Percentiles rank a stretch among this genome's conserved stretches.
Conservation (phyloP, 1,140 invertebrate species). For the Thrips palmi region DNA sequence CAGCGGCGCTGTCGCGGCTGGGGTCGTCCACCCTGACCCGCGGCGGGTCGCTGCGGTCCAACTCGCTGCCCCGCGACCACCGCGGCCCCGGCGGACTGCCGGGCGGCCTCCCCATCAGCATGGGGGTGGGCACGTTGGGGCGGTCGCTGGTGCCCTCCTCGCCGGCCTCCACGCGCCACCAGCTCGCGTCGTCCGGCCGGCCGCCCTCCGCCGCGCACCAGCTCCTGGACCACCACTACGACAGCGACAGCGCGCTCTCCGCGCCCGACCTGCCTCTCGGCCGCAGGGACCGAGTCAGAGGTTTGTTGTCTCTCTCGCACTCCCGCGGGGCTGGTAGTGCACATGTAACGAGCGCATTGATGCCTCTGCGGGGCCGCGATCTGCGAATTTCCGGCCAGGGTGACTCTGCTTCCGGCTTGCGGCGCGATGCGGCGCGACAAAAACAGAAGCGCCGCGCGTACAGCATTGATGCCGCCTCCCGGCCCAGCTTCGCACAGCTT, state of each 20-base stretch:
- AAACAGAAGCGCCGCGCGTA: no score
- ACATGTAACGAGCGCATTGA: no score
- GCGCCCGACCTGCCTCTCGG: conserved; percentile 59
- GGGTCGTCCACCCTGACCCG: conserved; percentile 1
- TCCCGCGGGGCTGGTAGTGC: no score
- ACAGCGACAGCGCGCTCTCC: conserved; percentile 62
- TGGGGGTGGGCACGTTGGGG: no score
- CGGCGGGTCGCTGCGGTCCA: conserved; percentile 25
- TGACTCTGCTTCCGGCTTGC: no score
- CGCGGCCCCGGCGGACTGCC: conserved; percentile 29
- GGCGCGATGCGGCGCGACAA: no score
- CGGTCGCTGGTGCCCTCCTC: conserved; percentile 13
- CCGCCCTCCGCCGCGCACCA: background rate
- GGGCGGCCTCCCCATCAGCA: background rate
- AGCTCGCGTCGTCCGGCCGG: conserved; percentile 2
- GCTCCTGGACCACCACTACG: conserved; percentile 44
- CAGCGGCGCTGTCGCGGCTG: no score
- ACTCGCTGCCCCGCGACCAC: conserved; percentile 54
- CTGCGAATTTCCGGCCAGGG: no score
- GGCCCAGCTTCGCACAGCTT: no score
- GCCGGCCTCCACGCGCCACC: conserved; percentile 6
- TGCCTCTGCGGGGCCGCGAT: no score
- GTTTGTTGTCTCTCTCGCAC: no score
- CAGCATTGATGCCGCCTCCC: no score
- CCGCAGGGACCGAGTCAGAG: conserved; percentile 43